A percentile compares a stretch with the other conserved stretches of the same genome.
Conservation (phyloP, 2,888 invertebrate species). For the Phengaris arion region DNA sequence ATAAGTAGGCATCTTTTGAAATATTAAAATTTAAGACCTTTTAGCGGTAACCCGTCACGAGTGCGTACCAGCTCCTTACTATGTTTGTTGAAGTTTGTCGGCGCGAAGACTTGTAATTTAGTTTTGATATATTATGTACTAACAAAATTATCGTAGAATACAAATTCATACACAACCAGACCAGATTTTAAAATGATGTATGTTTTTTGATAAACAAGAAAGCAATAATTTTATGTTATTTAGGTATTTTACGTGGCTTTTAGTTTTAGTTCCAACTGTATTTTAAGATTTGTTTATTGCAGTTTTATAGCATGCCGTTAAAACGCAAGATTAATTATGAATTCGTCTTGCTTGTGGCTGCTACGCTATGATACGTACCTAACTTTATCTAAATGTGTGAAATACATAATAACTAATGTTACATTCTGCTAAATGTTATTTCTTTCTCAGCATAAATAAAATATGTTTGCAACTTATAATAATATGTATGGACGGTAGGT, state of each 20-base stretch:
- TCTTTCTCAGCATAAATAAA: no score
- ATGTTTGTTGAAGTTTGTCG: constrained; percentile 37
- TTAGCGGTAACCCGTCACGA: neutral
- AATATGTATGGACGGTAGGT: no score
- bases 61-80: neutral
- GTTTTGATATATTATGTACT: constrained; percentile 65
- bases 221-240: neutral
- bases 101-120: constrained; percentile 61
- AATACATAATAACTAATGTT: no score
- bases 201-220: neutral
- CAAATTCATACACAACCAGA: constrained; percentile 49
- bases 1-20: neutral
- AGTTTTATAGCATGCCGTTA: no score
- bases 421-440: no score
- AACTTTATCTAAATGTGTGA: no score
- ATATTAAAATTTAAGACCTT: neutral
- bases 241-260: neutral
- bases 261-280: no score
- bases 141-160: constrained; percentile 56
- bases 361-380: neutral
- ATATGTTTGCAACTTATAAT: no score
- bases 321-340: neutral
- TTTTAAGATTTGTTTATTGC: no score
- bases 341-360: neutral
- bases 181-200: constrained; percentile 8